phyloP scores from a whole-genome alignment of 2,797 vertebrate species.

The Coluber constrictor region DNA sequence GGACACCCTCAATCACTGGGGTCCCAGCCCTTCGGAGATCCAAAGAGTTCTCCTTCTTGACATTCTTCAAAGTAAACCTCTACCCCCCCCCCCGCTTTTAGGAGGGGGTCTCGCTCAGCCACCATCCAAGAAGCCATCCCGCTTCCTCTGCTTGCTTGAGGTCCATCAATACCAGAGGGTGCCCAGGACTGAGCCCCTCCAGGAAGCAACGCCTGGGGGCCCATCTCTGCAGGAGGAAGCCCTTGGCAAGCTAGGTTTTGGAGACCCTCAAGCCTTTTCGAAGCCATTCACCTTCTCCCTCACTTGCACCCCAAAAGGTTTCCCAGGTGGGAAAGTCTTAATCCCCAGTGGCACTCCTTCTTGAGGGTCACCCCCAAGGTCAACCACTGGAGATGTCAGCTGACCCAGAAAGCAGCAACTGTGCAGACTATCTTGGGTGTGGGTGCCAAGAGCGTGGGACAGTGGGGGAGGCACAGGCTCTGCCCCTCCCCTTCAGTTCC shows the following conservation, averaged over 20 bases:
- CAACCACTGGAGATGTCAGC: background rate
- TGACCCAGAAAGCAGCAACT: background rate
- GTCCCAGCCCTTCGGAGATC: background rate
- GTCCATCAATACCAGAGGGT: background rate
- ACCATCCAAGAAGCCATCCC: background rate
- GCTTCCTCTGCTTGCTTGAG: background rate
- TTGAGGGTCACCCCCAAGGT: background rate
- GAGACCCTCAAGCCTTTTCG: background rate
- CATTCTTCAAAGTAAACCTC: background rate
- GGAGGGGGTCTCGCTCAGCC: background rate
- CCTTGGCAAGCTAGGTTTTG: no score
- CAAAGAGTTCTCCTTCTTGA: background rate
- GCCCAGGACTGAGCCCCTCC: background rate
- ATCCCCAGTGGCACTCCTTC: background rate
- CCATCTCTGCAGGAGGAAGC: background rate
- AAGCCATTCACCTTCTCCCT: background rate
- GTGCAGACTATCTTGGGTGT: background rate
- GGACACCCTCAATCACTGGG: background rate
- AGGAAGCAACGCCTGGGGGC: background rate
- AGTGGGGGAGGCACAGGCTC: background rate
- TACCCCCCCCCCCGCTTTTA: no score
- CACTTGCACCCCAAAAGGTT: background rate
- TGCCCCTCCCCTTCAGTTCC: background rate
- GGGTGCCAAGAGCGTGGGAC: background rate
- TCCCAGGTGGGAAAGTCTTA: background rate